These are phyloP conservation scores for Pterois miles DNA, from an alignment of 2,797 vertebrate species.

Conservation along the genomic window DNA sequence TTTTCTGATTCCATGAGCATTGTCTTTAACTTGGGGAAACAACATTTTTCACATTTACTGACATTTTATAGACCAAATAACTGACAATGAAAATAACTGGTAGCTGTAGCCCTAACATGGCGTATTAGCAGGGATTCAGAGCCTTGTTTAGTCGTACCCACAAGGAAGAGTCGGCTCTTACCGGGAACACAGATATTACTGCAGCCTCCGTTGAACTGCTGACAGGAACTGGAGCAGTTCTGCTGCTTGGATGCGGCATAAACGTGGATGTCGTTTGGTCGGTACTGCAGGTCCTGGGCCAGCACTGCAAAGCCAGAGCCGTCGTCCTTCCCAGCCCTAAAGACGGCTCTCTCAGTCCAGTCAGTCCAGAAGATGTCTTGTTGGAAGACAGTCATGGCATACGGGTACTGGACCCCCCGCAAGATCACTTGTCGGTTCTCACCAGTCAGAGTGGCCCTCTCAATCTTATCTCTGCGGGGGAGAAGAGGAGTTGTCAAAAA, in stretches of 20 bases:
- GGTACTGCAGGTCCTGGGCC: constrained; percentile 80
- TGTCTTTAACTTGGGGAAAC: too few species aligned
- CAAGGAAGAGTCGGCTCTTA: constrained; percentile 58
- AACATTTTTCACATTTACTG: too few species aligned
- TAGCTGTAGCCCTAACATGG: too few species aligned
- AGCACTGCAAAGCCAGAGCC: constrained; percentile 87
- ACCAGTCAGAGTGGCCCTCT: constrained; percentile 87
- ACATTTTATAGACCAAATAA: too few species aligned
- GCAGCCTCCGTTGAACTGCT: constrained; percentile 94
- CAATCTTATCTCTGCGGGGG: constrained; percentile 85
- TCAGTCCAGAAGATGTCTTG: constrained; percentile 96
- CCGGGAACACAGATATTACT: constrained; percentile 93
- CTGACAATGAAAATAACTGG: too few species aligned
- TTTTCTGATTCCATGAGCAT: too few species aligned
- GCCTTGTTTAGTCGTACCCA: background rate
- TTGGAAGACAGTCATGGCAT: constrained; percentile 87
- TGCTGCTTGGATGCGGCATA: constrained; percentile 85
- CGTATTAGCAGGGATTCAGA: background rate
- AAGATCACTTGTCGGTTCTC: constrained; percentile 88
- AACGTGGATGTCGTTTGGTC: constrained; percentile 88
- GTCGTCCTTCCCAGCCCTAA: constrained; percentile 91
- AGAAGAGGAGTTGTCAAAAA: background rate
- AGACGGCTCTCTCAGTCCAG: constrained; percentile 87
- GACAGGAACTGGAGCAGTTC: constrained; percentile 89
- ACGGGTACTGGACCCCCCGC: constrained; percentile 84